A percentile compares a stretch with the other conserved stretches of the same genome.
These are phyloP conservation scores for Artibeus lituratus DNA, from an alignment of 2,797 vertebrate genomes.

Conservation along the genomic window DNA sequence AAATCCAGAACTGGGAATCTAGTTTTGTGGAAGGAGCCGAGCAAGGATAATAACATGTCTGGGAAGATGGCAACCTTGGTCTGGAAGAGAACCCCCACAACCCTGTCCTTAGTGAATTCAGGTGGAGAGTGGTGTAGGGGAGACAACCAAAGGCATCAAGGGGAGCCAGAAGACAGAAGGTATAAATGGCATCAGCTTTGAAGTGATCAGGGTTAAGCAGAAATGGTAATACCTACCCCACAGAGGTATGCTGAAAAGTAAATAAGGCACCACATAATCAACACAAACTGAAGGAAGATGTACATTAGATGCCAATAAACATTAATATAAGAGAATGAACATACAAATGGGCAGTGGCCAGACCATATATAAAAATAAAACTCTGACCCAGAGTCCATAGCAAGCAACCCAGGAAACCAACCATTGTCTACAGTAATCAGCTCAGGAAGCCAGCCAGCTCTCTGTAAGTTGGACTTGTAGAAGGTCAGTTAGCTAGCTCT, in stretches of 20 bases:
- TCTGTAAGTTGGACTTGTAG: too few relatives aligned
- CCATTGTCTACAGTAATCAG: background rate
- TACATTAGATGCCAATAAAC: background rate
- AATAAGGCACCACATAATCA: background rate
- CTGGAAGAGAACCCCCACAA: background rate
- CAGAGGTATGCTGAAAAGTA: background rate
- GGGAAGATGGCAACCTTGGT: background rate
- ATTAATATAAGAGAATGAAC: background rate
- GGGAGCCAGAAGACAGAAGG: background rate
- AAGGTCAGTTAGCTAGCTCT: background rate
- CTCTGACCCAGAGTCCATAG: background rate
- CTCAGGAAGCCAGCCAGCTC: background rate
- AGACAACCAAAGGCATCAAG: background rate
- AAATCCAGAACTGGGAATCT: background rate
- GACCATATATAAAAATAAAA: background rate
- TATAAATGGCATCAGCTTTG: background rate
- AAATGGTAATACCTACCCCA: background rate
- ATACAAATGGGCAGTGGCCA: background rate
- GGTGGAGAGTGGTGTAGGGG: background rate
- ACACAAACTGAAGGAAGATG: background rate
- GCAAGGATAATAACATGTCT: background rate
- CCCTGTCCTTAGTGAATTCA: background rate
- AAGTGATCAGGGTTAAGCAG: background rate
- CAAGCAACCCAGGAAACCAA: background rate
- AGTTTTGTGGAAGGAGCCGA: background rate